Evolutionary conservation across 2,113 vertebrate genomes (phyloP).

Genomic region (Orthonyx spaldingii): DNA sequence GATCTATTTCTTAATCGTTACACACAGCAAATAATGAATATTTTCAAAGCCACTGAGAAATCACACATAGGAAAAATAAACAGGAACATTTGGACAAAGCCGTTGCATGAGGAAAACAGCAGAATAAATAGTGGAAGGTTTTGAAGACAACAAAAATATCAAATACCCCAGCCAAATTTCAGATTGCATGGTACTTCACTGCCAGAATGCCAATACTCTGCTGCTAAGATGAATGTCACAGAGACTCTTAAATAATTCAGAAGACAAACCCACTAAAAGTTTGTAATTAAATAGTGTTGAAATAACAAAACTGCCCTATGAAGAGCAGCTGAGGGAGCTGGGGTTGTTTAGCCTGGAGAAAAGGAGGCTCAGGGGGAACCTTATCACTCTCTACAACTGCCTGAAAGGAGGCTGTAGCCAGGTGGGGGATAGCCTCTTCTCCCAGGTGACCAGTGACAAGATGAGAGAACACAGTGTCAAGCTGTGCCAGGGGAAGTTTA

Average conservation of each 20-base stretch:
- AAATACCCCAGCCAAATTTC: background rate
- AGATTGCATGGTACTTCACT: background rate
- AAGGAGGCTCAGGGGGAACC: background rate
- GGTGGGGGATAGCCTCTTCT: fast-evolving
- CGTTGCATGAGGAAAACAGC: background rate
- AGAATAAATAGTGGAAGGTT: background rate
- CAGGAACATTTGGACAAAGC: background rate
- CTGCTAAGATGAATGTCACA: background rate
- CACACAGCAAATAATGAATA: background rate
- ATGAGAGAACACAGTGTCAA: background rate
- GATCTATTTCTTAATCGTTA: background rate
- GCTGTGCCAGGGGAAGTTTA: fast-evolving
- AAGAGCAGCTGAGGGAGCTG: background rate
- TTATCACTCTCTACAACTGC: background rate
- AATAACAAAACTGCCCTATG: background rate
- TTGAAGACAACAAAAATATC: background rate
- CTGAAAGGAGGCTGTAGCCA: background rate
- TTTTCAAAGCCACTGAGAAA: background rate
- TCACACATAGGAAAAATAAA: background rate
- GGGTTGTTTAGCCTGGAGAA: background rate
- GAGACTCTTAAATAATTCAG: background rate
- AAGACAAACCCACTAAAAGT: background rate
- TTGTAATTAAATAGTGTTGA: background rate
- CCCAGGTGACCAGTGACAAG: fast-evolving
- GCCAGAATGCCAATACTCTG: background rate